phyloP scores from a whole-genome alignment of 2,888 invertebrate species.

The Hydrotaea diabolus region DNA sequence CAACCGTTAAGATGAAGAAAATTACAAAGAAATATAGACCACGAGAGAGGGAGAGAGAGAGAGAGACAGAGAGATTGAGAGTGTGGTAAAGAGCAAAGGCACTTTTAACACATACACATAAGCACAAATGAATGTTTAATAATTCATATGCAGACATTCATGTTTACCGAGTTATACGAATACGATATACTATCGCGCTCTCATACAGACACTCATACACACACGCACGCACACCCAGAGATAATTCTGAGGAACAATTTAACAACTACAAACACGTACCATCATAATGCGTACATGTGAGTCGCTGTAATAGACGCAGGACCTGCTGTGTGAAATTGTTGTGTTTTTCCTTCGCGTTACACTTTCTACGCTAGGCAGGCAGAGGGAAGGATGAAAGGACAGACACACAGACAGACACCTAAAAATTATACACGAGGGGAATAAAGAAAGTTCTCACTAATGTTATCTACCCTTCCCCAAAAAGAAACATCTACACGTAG shows the following conservation, averaged over 20 bases:
- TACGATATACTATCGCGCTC: constrained; percentile 17
- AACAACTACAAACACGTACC: constrained; percentile 22
- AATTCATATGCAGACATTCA: constrained; percentile 46
- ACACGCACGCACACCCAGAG: constrained; percentile 3
- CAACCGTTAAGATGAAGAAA: constrained; percentile 6
- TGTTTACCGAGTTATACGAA: constrained; percentile 3
- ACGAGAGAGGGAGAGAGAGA: background rate
- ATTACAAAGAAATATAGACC: background rate
- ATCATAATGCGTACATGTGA: constrained; percentile 26
- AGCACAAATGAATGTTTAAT: constrained; percentile 60
- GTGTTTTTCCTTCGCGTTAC: background rate
- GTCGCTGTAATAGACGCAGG: constrained; percentile 1
- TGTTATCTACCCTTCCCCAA: background rate
- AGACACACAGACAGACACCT: background rate
- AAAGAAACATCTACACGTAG: too few species aligned
- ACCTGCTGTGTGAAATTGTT: background rate
- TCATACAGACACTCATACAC: background rate
- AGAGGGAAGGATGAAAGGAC: background rate
- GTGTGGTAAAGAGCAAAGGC: background rate
- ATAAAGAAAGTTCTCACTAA: background rate
- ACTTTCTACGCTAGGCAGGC: background rate
- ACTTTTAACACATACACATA: constrained; percentile 38
- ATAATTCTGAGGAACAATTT: constrained; percentile 39
- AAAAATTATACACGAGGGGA: background rate
- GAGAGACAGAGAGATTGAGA: background rate